Conservation (phyloP, 2,888 invertebrate genomes). For the Trichopoda pennipes region DNA sequence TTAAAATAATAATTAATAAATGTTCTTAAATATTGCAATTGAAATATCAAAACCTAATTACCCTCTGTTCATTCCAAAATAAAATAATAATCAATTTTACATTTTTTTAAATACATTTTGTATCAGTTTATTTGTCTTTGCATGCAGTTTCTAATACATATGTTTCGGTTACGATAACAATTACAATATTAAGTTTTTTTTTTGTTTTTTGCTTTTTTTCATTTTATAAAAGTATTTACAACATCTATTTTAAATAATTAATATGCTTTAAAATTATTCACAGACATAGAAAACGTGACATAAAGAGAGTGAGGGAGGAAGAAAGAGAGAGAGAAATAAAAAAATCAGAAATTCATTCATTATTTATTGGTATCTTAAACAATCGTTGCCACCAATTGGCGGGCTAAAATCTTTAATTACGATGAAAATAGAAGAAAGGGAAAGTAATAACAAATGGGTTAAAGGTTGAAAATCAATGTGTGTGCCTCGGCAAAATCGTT, state of each 20-base stretch:
- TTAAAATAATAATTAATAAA: no score
- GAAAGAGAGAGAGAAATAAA: no score
- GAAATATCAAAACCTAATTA: no score
- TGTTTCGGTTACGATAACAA: conserved; percentile 64
- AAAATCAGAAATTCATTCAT: neutral
- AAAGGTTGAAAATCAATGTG: conserved; percentile 57
- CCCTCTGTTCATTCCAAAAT: neutral
- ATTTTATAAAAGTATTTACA: conserved; percentile 74
- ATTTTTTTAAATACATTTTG: conserved; percentile 66
- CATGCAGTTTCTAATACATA: conserved; percentile 62
- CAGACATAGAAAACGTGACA: conserved; percentile 39
- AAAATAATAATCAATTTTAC: neutral
- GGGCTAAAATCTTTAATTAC: neutral
- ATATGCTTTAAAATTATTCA: conserved; percentile 60
- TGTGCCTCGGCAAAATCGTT: conserved; percentile 65
- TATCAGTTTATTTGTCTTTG: conserved; percentile 68
- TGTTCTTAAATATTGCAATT: no score
- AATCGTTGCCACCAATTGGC: conserved; percentile 46
- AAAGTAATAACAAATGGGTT: conserved; percentile 21
- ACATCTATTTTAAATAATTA: conserved; percentile 70
- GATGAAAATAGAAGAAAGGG: neutral
- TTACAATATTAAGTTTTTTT: conserved; percentile 52
- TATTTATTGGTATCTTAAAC: conserved; percentile 55
- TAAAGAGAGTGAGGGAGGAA: neutral
- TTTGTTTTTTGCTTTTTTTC: conserved; percentile 28